Evolutionary conservation across 2,113 vertebrate species (phyloP).

Genomic region (Lepus americanus): DNA sequence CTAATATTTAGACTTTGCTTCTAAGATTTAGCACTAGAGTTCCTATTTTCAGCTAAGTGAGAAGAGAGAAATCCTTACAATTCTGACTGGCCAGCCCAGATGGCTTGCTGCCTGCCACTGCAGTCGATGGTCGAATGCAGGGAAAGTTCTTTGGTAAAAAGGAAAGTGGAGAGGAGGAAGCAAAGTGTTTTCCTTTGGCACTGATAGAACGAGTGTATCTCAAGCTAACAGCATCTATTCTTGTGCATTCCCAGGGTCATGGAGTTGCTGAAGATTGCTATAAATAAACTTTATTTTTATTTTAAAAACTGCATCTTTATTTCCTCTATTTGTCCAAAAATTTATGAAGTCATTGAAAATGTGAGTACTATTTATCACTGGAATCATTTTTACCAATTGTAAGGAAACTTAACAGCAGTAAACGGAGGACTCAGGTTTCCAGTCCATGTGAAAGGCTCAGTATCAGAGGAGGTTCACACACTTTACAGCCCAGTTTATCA

Average conservation of each 20-base stretch:
- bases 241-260: not conserved
- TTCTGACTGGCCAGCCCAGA: not conserved
- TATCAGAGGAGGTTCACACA: not conserved
- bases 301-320: conserved; percentile 40
- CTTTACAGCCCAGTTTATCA: not conserved
- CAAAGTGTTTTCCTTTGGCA: not conserved
- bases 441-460: not conserved
- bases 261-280: not conserved
- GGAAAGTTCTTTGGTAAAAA: not conserved
- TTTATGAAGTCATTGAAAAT: conserved; percentile 19
- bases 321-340: conserved; percentile 39
- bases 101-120: not conserved
- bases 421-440: not conserved
- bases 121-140: not conserved
- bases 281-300: conserved; percentile 66
- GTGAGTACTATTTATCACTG: not conserved
- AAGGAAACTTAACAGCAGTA: not conserved
- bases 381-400: not conserved
- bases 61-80: not conserved
- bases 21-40: conserved; percentile 51
- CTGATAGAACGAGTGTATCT: not conserved
- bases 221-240: not conserved
- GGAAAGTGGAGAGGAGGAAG: not conserved
- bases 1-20: conserved; percentile 59
- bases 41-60: conserved; percentile 59